Evolutionary conservation across 2,888 invertebrate species (phyloP).

Genomic region (Cantharis rufa): DNA sequence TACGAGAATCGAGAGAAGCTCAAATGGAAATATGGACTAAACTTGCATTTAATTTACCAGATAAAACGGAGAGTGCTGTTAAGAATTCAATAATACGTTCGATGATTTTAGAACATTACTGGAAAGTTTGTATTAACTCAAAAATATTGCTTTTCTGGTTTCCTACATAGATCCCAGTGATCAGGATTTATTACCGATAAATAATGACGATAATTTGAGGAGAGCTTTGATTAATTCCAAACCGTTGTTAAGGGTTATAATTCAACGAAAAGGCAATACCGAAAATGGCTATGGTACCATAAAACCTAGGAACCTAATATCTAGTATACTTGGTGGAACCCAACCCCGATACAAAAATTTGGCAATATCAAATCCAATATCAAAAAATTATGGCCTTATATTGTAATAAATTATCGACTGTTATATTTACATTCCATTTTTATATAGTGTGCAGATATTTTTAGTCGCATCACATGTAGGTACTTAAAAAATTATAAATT

Average conservation of each 20-base stretch:
- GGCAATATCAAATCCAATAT: conserved; percentile 95
- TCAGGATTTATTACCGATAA: conserved; percentile 96
- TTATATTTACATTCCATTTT: conserved; percentile 36
- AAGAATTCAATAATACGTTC: conserved; percentile 59
- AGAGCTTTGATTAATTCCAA: conserved; percentile 85
- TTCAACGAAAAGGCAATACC: conserved; percentile 92
- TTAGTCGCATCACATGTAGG: conserved; percentile 48
- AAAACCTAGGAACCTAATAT: conserved; percentile 81
- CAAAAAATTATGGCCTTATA: conserved; percentile 28
- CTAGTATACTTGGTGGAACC: conserved; percentile 80
- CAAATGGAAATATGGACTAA: conserved; percentile 68
- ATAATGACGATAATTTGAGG: conserved; percentile 97
- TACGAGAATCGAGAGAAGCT: conserved; percentile 62
- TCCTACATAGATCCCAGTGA: conserved; percentile 96
- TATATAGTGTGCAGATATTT: conserved; percentile 40
- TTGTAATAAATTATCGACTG: conserved; percentile 28
- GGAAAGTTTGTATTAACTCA: conserved; percentile 82
- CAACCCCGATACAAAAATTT: conserved; percentile 76
- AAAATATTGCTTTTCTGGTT: conserved; percentile 87
- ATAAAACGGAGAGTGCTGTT: conserved; percentile 25
- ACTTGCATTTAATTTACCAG: conserved; percentile 54
- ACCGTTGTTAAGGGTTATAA: conserved; percentile 84
- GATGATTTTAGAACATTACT: conserved; percentile 85
- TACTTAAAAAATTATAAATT: conserved; percentile 47
- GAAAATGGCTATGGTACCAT: conserved; percentile 92